phyloP scores from a whole-genome alignment of 2,113 vertebrate genomes.

The Forbesichthys papilliferus region DNA sequence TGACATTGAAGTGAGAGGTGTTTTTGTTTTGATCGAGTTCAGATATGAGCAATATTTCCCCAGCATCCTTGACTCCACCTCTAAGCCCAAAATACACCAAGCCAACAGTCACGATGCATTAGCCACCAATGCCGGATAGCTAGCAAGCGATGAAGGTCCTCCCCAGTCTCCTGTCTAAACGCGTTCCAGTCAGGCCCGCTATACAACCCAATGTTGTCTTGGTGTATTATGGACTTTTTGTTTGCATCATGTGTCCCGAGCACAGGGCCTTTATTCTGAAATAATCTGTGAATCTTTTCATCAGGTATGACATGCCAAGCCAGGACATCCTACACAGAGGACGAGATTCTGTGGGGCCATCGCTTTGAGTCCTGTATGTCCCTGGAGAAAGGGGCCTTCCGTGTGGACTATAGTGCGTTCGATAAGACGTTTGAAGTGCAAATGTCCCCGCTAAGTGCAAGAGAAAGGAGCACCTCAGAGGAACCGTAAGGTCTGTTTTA shows the following conservation, averaged over 20 bases:
- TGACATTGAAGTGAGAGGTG: too few relatives aligned
- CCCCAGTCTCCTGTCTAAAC: too few relatives aligned
- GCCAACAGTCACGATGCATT: too few relatives aligned
- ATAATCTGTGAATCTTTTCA: not conserved
- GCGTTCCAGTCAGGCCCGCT: too few relatives aligned
- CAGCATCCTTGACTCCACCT: too few relatives aligned
- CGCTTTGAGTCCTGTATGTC: slow-evolving; percentile 84
- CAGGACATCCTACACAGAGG: slow-evolving; percentile 81
- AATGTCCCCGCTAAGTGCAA: slow-evolving; percentile 72
- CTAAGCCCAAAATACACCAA: too few relatives aligned
- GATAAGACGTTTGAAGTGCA: slow-evolving; percentile 83
- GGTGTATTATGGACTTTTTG: too few relatives aligned
- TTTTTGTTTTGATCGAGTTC: too few relatives aligned
- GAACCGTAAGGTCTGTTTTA: slow-evolving; percentile 39
- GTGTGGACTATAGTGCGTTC: slow-evolving; percentile 79
- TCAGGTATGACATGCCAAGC: slow-evolving; percentile 85
- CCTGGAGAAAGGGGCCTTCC: slow-evolving; percentile 82
- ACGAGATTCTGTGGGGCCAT: slow-evolving; percentile 84
- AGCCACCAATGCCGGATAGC: too few relatives aligned
- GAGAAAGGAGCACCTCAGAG: slow-evolving; percentile 65
- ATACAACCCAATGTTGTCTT: too few relatives aligned
- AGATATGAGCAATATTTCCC: too few relatives aligned
- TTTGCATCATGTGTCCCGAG: not conserved
- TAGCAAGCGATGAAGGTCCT: too few relatives aligned
- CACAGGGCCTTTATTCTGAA: not conserved